Evolutionary conservation across 2,797 vertebrate species (phyloP), one percentile per base, ranked within the genome.

Genomic region (Eupleurogrammus muticus): DNA sequence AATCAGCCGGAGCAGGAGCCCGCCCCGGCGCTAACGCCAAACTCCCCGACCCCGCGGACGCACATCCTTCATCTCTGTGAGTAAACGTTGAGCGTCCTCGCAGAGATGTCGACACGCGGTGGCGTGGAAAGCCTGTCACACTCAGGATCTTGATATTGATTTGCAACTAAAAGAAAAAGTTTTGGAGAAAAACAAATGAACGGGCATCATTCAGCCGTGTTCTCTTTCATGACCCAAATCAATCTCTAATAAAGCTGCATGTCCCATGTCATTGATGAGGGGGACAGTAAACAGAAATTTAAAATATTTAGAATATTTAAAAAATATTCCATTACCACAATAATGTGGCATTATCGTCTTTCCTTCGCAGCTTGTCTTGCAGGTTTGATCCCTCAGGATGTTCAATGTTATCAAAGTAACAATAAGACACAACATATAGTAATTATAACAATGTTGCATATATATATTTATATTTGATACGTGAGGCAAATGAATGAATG

Each of bases 1-100:
- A 93, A 70, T 52, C 66, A 61, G 81, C 44, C 66, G 79, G 82
- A 87, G 82, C 73, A 66, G 87, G 69, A 85, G 80, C 63, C 70
- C 78, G 77, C 71, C 75, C n/a, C 57, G 74, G 81, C 79, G 81
- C 79, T 84, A 73, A 89, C 44, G 80, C 71, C 77, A 74, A 79
- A 71, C 83, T 81, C 73, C 55, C 76, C 44, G 9, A 68, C 55
- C n/a, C 10, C 23, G 55, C 80, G 85, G 88, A 86, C 87, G 84
- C 64, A 77, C 73, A 73, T 77, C 57, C 35, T 34, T 87, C 74
- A 71, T 75, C 69, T 74, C 62, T 70, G 73, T 60, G 67, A 79
- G 53, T 63, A 73, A 72, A 46, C 51, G 48, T 50, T 70, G 59
- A 70, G 57, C 69, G 79, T 68, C 79, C 56, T 59, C 59, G 12